Evolutionary conservation across 2,888 invertebrate genomes (phyloP), one percentile per base, ranked within the genome.

Genomic region (Yponomeuta sedellus): DNA sequence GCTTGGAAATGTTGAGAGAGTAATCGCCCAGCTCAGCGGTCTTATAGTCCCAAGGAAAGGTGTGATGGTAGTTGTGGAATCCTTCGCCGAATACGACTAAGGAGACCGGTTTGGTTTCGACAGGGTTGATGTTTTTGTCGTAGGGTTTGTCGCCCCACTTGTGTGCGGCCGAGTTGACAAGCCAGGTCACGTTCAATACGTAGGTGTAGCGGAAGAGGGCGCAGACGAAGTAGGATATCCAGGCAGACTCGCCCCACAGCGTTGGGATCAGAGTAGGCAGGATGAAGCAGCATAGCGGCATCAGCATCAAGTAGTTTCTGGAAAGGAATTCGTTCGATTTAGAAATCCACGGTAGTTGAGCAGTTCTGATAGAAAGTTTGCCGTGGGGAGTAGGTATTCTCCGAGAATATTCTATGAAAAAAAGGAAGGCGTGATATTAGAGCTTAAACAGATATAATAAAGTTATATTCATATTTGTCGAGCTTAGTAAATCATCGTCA

Each of bases 151-250:
- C 87, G 66, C 96, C 95, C 89, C 93, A 95, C 75, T 94, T 91
- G 84, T 97, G 97, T 12, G 97, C 97, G 0, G 95, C 96, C 69
- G 96, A 96, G 89, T 98, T 98, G 57, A 97, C 97, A 68, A 96
- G 88, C 97, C 97, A 98, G 4, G 97, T 97, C 67, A 94, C 94
- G 82, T 98, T 96, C 66, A 98, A 91, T 0, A 94, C 94, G 76
- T 94, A 92, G 44, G 94, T 93, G 87, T 96, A 97, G 65, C 97
- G 93, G 80, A 96, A 93, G 74, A 95, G 92, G 22, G 94, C 93
- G 71, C 92, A 92, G n/a, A 94, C 93, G 79, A 93, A 94, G 88
- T 92, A 94, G 0, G 94, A 92, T 75, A 94, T 94, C 74, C 87
- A 79, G 68, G 92, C 84, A 0, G 92, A 89, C 81, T 98, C 98